Percentiles rank a stretch among this genome's conserved stretches.
Conservation (phyloP, 2,888 invertebrate genomes). For the Brenthis daphne region DNA sequence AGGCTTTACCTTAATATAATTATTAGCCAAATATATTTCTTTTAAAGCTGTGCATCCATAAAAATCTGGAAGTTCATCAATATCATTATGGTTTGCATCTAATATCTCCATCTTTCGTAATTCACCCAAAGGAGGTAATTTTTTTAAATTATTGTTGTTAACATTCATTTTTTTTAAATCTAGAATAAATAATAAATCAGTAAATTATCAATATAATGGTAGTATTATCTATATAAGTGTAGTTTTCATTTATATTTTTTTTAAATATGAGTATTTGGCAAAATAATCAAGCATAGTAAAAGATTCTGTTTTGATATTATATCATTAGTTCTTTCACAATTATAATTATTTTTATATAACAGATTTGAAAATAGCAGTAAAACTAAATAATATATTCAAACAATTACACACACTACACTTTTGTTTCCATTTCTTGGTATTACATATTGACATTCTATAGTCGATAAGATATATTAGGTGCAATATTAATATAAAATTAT, state of each 20-base stretch:
- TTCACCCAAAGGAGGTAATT: slow-evolving; percentile 86
- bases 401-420: too few species aligned
- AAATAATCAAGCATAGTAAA: too few species aligned
- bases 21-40: slow-evolving; percentile 92
- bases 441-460: too few species aligned
- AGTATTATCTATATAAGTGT: not conserved
- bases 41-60: slow-evolving; percentile 88
- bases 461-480: not conserved
- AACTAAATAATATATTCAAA: too few species aligned
- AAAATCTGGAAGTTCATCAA: slow-evolving; percentile 88
- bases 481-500: not conserved
- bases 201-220: not conserved
- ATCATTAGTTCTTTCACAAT: too few species aligned
- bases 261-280: too few species aligned
- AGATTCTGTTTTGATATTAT: too few species aligned
- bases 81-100: slow-evolving; percentile 91
- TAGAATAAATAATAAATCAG: slow-evolving; percentile 47
- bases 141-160: slow-evolving; percentile 86
- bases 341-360: too few species aligned
- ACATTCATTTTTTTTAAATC: slow-evolving; percentile 88
- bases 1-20: slow-evolving; percentile 85
- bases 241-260: too few species aligned
- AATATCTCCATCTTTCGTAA: slow-evolving; percentile 88
- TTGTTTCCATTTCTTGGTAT: too few species aligned
- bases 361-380: too few species aligned